phyloP scores from a whole-genome alignment of 2,113 vertebrate species.

The Pterocles orientalis region DNA sequence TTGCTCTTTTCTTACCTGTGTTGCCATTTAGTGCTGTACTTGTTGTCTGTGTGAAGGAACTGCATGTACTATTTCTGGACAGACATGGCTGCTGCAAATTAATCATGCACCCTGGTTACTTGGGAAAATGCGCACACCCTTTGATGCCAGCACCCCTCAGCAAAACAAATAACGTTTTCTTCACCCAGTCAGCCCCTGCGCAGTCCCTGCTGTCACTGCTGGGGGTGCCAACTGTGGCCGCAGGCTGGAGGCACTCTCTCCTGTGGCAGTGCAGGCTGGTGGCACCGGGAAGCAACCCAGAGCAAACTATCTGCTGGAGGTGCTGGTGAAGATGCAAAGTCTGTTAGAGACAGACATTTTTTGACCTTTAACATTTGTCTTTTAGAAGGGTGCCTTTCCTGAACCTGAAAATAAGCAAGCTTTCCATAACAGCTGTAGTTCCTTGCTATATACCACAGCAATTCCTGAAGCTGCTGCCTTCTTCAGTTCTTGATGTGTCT shows the following conservation, averaged over 20 bases:
- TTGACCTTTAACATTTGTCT: background rate
- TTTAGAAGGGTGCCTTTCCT: background rate
- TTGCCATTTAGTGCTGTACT: background rate
- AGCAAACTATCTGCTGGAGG: background rate
- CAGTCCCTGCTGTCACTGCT: background rate
- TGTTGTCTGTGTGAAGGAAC: accelerated
- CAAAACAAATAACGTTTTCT: background rate
- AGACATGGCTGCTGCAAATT: background rate
- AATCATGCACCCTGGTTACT: accelerated
- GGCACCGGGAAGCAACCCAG: background rate
- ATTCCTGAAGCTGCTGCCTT: background rate
- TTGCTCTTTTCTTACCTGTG: background rate
- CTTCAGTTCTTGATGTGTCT: background rate
- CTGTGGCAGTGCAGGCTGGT: background rate
- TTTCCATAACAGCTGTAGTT: background rate
- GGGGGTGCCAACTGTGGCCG: background rate
- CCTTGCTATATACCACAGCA: background rate
- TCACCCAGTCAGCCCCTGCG: background rate
- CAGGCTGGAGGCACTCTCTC: background rate
- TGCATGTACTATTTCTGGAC: background rate
- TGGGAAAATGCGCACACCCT: background rate
- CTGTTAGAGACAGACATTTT: background rate
- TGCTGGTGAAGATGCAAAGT: background rate
- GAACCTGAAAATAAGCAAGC: background rate
- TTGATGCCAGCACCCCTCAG: background rate